Evolutionary conservation across 2,113 vertebrate genomes (phyloP).

Genomic region (Eonycteris spelaea): DNA sequence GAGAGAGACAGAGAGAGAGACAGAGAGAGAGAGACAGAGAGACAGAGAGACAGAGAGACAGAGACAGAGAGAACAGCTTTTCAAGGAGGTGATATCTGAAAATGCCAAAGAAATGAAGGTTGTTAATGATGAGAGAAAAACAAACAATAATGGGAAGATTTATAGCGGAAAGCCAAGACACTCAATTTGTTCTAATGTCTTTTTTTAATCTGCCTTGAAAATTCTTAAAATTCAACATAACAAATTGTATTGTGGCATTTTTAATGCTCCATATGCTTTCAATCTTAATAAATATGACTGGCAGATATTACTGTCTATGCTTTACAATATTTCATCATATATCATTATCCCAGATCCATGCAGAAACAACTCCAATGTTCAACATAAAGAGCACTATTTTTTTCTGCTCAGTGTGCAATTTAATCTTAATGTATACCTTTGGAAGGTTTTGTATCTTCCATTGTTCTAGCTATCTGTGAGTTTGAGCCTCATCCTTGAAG

Average conservation of each 20-base stretch:
- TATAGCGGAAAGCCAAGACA: neutral
- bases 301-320: neutral
- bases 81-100: neutral
- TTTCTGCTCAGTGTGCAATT: slow-evolving; percentile 23
- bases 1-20: too few relatives aligned
- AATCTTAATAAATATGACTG: slow-evolving; percentile 28
- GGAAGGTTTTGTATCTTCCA: neutral
- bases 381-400: neutral
- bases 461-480: neutral
- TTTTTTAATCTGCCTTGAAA: slow-evolving; percentile 24
- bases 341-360: neutral
- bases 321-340: neutral
- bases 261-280: neutral
- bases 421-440: slow-evolving; percentile 16
- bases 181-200: neutral
- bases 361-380: slow-evolving; percentile 24
- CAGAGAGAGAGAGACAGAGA: rapidly evolving
- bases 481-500: slow-evolving; percentile 44
- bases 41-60: too few relatives aligned
- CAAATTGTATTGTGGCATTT: slow-evolving; percentile 8
- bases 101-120: slow-evolving; percentile 11
- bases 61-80: neutral
- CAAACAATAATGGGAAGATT: neutral
- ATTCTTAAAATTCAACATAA: slow-evolving; percentile 35
- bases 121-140: neutral